Base-by-base conservation (phyloP, 2,888 invertebrate genomes). In the Agrotis ipsilon region DNA sequence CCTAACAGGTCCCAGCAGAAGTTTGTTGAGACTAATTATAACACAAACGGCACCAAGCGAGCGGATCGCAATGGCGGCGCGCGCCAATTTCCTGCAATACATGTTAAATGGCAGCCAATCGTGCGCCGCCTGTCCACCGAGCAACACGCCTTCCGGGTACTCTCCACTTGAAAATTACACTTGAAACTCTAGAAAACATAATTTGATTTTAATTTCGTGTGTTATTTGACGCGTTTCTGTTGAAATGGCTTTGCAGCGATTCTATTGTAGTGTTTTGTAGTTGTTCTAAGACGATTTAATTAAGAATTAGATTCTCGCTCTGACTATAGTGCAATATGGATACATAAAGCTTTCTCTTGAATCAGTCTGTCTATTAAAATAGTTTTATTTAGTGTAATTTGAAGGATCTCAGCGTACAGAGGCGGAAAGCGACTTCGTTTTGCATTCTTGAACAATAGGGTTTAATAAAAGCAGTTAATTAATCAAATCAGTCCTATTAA, bases 21-120 rank as follows among this genome's bases (percentile, higher is more conserved):
- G 85, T 86, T 88, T 83, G 84, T 84, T 74, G 79, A 82, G 87
- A 90, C 88, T 90, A 90, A 90, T 90, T 91, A 90, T 86, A 86
- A 87, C 86, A 88, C 84, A 87, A 85, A 86, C 85, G 81, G 74
- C 75, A 78, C 80, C 70, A 82, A 85, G 83, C 78, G 80, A 81
- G 84, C 80, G 82, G 83, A 86, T 85, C 81, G 88, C 87, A 89
- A 86, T 87, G 87, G 86, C 84, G 84, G 75, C 74, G 82, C 86
- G 88, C 89, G 88, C 89, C 92, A 92, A 92, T 92, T 92, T 92
- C 92, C 92, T 89, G 92, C 88, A 89, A 90, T 92, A 90, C 90
- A 90, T 88, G 90, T 86, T 89, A 90, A 90, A 92, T 90, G 89
- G 88, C 89, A 83, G 89, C 87, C 91, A 91, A 90, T 92, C 88